These are phyloP conservation scores for Narcine bancroftii DNA, from an alignment of 2,113 vertebrate species.

Conservation along the genomic window DNA sequence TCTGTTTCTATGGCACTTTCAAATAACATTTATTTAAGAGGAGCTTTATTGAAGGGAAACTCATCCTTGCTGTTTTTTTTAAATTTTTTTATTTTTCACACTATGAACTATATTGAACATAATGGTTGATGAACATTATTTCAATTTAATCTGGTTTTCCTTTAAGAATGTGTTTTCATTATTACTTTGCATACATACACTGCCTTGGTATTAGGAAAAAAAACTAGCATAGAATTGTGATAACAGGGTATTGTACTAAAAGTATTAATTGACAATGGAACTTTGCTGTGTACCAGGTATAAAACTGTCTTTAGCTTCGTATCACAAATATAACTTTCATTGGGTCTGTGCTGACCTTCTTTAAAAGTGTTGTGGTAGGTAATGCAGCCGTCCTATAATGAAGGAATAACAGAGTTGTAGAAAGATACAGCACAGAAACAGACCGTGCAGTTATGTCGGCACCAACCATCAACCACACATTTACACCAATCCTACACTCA, in stretches of 20 bases:
- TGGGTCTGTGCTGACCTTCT: neutral
- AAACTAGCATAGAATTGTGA: neutral
- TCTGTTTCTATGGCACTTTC: neutral
- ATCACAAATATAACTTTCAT: neutral
- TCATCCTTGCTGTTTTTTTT: slow-evolving; percentile 1
- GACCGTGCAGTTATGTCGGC: no score
- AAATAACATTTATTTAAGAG: neutral
- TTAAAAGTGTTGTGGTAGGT: neutral
- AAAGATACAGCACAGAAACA: no score
- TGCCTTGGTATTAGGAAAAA: neutral
- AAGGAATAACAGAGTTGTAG: no score
- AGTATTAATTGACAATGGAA: neutral
- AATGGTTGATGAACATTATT: slow-evolving; percentile 4
- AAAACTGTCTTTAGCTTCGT: neutral
- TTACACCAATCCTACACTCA: no score
- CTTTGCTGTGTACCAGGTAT: neutral
- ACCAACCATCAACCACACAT: no score
- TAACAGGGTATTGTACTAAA: slow-evolving; percentile 23
- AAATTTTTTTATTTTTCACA: no score
- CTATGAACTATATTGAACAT: no score
- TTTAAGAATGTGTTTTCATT: neutral
- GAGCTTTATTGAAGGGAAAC: slow-evolving; percentile 24
- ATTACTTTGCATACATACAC: neutral
- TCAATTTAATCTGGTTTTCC: neutral
- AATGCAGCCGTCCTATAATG: neutral